These are phyloP conservation scores for Tyria jacobaeae DNA, from an alignment of 2,888 invertebrate genomes.

Conservation along the genomic window DNA sequence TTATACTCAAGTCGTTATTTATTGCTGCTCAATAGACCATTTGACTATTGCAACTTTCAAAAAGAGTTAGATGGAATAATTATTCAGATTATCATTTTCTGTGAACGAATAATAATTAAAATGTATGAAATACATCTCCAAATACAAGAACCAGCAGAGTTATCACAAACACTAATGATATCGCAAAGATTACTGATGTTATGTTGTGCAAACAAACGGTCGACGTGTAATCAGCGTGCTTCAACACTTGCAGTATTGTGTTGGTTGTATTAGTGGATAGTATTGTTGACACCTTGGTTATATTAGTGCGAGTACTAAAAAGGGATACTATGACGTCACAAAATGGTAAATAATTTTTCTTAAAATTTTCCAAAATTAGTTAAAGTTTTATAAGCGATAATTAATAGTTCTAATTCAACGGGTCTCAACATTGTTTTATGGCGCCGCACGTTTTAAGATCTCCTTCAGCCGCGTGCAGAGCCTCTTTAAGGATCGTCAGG, in stretches of 20 bases:
- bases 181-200: constrained; percentile 5
- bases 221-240: not conserved
- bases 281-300: not conserved
- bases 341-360: not conserved
- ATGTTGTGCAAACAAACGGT: not conserved
- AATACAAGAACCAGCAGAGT: not conserved
- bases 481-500: no score
- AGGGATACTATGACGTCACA: not conserved
- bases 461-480: no score
- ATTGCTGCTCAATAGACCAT: no score
- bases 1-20: no score
- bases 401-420: no score
- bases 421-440: no score
- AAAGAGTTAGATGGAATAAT: no score
- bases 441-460: no score
- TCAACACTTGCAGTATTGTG: not conserved
- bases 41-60: no score
- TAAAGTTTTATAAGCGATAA: not conserved
- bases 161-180: not conserved
- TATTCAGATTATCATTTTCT: no score
- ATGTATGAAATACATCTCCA: not conserved
- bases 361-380: no score
- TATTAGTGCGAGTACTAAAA: not conserved
- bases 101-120: not conserved
- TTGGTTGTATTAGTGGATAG: not conserved